phyloP scores from a whole-genome alignment of 2,113 vertebrate species.

The Zosterops japonicus region DNA sequence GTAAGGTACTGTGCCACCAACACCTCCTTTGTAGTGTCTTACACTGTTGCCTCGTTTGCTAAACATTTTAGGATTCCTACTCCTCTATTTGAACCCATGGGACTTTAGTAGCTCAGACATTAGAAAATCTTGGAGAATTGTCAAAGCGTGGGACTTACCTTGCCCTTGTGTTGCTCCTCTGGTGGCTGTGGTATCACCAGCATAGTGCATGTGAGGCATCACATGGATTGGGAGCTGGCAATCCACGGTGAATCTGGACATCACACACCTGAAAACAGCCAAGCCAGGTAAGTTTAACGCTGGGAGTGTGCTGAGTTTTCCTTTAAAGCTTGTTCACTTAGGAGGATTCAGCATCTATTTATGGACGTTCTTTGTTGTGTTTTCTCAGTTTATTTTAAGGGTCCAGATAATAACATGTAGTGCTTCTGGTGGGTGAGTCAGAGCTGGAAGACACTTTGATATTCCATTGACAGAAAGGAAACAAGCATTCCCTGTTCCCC shows the following conservation, averaged over 20 bases:
- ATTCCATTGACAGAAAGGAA: background rate
- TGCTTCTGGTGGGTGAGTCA: conserved; percentile 15
- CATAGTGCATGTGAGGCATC: conserved; percentile 59
- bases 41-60: conserved; percentile 32
- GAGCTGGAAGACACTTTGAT: conserved; percentile 6
- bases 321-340: conserved; percentile 11
- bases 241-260: conserved; percentile 69
- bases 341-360: conserved; percentile 43
- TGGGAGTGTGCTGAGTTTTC: conserved; percentile 47
- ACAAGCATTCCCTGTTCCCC: background rate
- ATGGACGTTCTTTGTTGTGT: background rate
- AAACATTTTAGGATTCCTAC: conserved; percentile 23
- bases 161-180: conserved; percentile 56
- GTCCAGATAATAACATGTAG: background rate
- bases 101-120: conserved; percentile 27
- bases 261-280: conserved; percentile 64
- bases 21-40: conserved; percentile 64
- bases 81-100: conserved; percentile 33
- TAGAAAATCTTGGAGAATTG: conserved; percentile 1
- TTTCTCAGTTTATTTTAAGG: conserved; percentile 32
- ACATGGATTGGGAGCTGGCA: conserved; percentile 63
- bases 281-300: conserved; percentile 52
- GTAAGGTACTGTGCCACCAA: conserved; percentile 66
- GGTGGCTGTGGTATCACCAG: conserved; percentile 57
- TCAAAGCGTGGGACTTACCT: conserved; percentile 30